A percentile compares a stretch with the other conserved stretches of the same genome.
These are phyloP conservation scores for Drosophila rhopaloa DNA, from an alignment of 1,140 invertebrate species.

Conservation along the genomic window DNA sequence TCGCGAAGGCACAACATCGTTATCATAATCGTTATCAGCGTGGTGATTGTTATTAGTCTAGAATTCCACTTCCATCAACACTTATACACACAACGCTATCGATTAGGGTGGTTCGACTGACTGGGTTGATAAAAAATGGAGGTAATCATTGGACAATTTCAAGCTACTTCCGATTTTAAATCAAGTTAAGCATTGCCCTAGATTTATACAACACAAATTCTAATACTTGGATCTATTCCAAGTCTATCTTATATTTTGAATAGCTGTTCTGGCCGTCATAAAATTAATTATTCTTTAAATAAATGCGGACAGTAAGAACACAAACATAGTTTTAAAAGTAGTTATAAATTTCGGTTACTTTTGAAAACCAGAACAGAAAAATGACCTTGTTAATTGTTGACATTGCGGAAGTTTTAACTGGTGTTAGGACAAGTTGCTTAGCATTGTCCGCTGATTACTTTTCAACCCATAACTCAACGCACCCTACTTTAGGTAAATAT, in stretches of 20 bases:
- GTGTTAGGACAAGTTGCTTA: conserved; percentile 2
- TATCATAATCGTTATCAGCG: conserved; percentile 43
- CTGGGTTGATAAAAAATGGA: conserved; percentile 4
- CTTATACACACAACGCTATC: conserved; percentile 44
- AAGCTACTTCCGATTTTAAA: neutral
- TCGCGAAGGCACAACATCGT: conserved; percentile 50
- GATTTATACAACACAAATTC: neutral
- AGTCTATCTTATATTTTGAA: neutral
- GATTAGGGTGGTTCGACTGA: conserved; percentile 14
- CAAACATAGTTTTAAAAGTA: conserved; percentile 6
- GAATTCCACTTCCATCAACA: conserved; percentile 41
- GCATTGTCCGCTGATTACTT: conserved; percentile 8
- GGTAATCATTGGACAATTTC: conserved; percentile 6
- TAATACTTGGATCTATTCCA: neutral
- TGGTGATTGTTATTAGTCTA: conserved; percentile 45
- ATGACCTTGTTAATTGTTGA: conserved; percentile 2
- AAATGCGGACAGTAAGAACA: conserved; percentile 24
- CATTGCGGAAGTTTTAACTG: neutral
- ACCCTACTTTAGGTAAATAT: conserved; percentile 35
- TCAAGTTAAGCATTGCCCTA: neutral
- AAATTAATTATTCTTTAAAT: conserved; percentile 11
- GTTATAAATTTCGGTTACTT: conserved; percentile 4
- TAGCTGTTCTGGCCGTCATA: conserved; percentile 1
- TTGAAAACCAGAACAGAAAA: conserved; percentile 3
- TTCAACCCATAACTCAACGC: conserved; percentile 36